These are phyloP conservation scores for Agapostemon virescens DNA, from an alignment of 2,888 invertebrate genomes.

Conservation along the genomic window DNA sequence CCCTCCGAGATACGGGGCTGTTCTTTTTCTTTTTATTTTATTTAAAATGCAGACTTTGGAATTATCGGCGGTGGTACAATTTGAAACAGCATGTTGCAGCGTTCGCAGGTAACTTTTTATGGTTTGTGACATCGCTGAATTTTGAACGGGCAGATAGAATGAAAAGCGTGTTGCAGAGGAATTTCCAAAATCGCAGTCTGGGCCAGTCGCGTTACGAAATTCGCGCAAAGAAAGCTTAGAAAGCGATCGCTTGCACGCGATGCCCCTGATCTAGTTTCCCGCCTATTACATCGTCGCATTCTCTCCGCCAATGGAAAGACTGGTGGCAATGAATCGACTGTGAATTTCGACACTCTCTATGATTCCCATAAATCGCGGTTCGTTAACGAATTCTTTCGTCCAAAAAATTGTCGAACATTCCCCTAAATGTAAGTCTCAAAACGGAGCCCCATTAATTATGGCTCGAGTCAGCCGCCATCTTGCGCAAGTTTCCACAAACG, in stretches of 20 bases:
- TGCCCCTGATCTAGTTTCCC: constrained; percentile 6
- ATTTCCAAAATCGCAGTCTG: too few relatives aligned
- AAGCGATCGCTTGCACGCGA: constrained; percentile 6
- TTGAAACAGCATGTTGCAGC: too few relatives aligned
- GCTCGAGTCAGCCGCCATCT: too few relatives aligned
- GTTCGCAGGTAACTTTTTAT: too few relatives aligned
- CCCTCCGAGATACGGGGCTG: too few relatives aligned
- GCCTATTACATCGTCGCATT: neutral
- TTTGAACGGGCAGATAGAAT: neutral
- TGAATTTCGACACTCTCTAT: neutral
- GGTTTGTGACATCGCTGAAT: accelerated
- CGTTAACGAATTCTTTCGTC: neutral
- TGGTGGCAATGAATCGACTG: neutral
- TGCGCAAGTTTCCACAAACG: too few relatives aligned
- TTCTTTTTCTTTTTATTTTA: too few relatives aligned
- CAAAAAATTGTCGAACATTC: too few relatives aligned
- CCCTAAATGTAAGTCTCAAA: too few relatives aligned
- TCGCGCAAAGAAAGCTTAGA: constrained; percentile 6
- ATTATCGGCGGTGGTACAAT: too few relatives aligned
- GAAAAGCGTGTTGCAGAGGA: neutral
- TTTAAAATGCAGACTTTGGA: too few relatives aligned
- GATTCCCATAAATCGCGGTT: neutral
- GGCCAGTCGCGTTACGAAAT: neutral
- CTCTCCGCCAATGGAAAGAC: constrained; percentile 6
- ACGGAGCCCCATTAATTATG: too few relatives aligned